phyloP scores from a whole-genome alignment of 1,140 invertebrate species.

The Andricus grossulariae region DNA sequence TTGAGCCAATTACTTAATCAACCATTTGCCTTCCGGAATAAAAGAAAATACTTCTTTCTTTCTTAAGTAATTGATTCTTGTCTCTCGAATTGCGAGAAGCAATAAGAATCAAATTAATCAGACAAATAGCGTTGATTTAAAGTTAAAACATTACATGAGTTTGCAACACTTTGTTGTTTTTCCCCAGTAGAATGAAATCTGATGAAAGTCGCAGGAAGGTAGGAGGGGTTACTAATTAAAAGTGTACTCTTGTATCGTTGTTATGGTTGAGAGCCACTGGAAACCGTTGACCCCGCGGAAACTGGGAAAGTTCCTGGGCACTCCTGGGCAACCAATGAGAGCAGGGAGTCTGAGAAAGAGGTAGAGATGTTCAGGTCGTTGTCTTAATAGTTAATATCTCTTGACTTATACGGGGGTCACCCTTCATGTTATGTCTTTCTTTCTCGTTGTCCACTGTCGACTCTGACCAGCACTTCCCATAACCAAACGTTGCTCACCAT shows the following conservation, averaged over 20 bases:
- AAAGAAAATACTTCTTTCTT: background rate
- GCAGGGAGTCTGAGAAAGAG: conserved; percentile 41
- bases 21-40: background rate
- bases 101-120: no score
- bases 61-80: background rate
- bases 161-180: background rate
- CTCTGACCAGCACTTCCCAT: background rate
- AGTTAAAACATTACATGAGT: background rate
- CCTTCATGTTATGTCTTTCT: background rate
- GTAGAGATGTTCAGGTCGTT: conserved; percentile 42
- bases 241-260: background rate
- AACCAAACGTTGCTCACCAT: background rate
- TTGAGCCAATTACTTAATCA: background rate
- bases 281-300: conserved; percentile 61
- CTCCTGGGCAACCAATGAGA: conserved; percentile 48
- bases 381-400: conserved; percentile 48
- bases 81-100: no score
- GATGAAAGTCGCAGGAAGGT: conserved; percentile 21
- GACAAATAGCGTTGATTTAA: no score
- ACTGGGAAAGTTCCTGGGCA: conserved; percentile 56
- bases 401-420: background rate
- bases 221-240: conserved; percentile 22
- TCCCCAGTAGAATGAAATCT: background rate
- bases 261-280: conserved; percentile 55
- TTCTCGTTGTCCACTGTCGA: conserved; percentile 3